Evolutionary conservation across 2,797 vertebrate species (phyloP).

Genomic region (Syndactyla subalaris): DNA sequence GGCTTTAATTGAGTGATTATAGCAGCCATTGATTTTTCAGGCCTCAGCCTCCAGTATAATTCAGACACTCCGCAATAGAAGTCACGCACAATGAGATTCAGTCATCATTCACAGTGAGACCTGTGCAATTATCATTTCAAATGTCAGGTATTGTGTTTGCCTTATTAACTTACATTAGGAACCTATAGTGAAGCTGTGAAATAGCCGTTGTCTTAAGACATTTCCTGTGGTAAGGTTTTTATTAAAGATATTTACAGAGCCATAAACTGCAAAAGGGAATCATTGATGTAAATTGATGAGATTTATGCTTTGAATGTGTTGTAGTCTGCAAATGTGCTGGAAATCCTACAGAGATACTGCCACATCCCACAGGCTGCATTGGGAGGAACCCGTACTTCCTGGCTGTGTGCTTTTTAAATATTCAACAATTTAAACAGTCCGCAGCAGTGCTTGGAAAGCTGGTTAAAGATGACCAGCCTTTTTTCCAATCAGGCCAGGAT

Average conservation of each 20-base stretch:
- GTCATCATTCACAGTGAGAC: not conserved
- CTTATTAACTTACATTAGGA: conserved; percentile 6
- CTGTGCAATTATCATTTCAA: not conserved
- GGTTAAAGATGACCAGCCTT: not conserved
- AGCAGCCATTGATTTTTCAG: conserved; percentile 44
- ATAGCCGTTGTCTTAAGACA: not conserved
- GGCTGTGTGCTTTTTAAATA: not conserved
- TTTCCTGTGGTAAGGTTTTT: conserved; percentile 6
- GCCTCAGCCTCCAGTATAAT: not conserved
- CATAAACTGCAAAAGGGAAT: not conserved
- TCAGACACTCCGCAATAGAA: not conserved
- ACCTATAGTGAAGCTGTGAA: conserved; percentile 18
- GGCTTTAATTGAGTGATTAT: conserved; percentile 36
- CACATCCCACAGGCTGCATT: not conserved
- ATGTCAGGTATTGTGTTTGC: not conserved
- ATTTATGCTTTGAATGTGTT: not conserved
- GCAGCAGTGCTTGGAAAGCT: not conserved
- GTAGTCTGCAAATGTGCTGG: not conserved
- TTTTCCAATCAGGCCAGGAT: not conserved
- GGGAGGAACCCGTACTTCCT: not conserved
- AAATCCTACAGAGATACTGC: not conserved
- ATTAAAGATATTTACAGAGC: conserved; percentile 19
- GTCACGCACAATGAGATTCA: not conserved
- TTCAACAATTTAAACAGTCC: not conserved
- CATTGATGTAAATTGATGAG: not conserved